Percentiles rank a stretch among this genome's conserved stretches.
phyloP scores from a whole-genome alignment of 92 coral and sea anemone species.

The Actinernus sp. region DNA sequence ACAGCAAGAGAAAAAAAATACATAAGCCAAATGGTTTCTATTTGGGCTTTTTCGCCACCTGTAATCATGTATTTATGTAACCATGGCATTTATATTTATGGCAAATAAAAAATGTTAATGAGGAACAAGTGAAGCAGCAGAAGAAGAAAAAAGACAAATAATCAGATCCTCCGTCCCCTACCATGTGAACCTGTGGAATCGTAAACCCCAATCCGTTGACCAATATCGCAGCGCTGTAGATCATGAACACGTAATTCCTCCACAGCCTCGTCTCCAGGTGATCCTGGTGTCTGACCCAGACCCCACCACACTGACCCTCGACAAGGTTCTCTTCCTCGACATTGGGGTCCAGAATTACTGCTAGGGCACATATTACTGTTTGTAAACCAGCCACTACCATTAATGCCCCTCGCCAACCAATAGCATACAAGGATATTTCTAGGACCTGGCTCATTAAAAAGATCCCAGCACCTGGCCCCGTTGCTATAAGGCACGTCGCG shows the following conservation, averaged over 20 bases:
- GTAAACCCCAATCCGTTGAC: not conserved
- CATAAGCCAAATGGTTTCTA: too few relatives aligned
- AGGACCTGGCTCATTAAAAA: not conserved
- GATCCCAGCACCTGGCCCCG: not conserved
- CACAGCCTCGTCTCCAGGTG: not conserved
- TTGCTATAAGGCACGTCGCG: not conserved
- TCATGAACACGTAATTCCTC: not conserved
- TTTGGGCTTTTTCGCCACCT: too few relatives aligned
- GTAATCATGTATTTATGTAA: too few relatives aligned
- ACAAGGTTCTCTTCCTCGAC: not conserved
- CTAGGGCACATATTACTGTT: not conserved
- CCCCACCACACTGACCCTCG: not conserved
- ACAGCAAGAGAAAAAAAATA: too few relatives aligned
- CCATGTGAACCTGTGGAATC: conserved; percentile 2
- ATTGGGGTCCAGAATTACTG: not conserved
- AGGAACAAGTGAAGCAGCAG: too few relatives aligned
- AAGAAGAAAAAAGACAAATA: too few relatives aligned
- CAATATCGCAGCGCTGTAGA: not conserved
- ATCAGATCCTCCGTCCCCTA: too few relatives aligned
- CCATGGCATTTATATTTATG: too few relatives aligned
- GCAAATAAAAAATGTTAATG: too few relatives aligned
- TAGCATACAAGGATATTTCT: not conserved
- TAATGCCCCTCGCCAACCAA: not conserved
- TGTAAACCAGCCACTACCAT: not conserved
- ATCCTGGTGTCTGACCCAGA: not conserved